Percentiles rank a stretch among this genome's conserved stretches.
Evolutionary conservation across 2,113 vertebrate species (phyloP).

Genomic region (Papio anubis): DNA sequence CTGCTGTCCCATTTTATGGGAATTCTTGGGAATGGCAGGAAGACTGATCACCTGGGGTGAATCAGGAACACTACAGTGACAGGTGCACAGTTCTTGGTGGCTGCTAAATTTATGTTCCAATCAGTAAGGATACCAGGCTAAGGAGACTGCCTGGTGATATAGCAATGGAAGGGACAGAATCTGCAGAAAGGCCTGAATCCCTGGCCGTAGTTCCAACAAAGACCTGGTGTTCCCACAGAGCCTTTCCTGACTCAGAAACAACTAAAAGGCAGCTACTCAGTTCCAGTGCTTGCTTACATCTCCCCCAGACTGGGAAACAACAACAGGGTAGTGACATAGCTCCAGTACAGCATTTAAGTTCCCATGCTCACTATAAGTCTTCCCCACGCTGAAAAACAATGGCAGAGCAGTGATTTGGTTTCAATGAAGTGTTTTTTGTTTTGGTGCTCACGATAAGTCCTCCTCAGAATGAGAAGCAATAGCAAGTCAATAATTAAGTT

Average conservation of each 20-base stretch:
- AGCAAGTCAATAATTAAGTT: not conserved
- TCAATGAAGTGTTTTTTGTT: not conserved
- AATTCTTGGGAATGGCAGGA: not conserved
- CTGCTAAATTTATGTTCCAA: not conserved
- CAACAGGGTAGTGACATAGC: not conserved
- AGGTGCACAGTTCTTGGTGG: not conserved
- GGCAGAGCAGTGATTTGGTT: not conserved
- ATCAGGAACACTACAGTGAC: not conserved
- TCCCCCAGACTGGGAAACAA: not conserved
- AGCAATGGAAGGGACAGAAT: not conserved
- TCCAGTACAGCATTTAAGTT: not conserved
- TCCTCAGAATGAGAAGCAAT: not conserved
- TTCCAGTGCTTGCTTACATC: not conserved
- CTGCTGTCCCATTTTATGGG: not conserved
- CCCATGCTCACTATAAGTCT: not conserved
- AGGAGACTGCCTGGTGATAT: not conserved
- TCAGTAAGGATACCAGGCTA: not conserved
- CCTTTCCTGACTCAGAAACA: not conserved
- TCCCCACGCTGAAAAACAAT: not conserved
- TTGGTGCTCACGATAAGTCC: not conserved
- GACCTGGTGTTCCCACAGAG: not conserved
- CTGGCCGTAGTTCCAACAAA: not conserved
- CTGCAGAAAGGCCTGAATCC: not conserved
- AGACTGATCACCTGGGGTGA: not conserved
- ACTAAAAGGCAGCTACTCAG: not conserved